A percentile compares a stretch with the other conserved stretches of the same genome.
Evolutionary conservation across 2,888 invertebrate species (phyloP).

Genomic region (Cephus sareptanus): DNA sequence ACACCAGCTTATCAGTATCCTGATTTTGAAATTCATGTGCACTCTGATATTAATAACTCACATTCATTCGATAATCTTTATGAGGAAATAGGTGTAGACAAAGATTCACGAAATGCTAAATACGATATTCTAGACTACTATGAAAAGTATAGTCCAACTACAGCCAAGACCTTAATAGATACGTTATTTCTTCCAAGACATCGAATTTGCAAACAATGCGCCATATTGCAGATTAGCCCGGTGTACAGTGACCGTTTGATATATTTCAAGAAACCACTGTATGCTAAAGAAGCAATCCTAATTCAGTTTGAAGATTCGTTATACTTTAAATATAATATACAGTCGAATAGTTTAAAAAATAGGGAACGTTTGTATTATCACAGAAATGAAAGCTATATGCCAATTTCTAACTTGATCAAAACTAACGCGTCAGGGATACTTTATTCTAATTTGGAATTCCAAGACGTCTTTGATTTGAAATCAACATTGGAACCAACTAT

Average conservation of each 20-base stretch:
- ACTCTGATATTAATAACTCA: constrained; percentile 8
- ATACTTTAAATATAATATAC: constrained; percentile 11
- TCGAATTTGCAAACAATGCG: constrained; percentile 47
- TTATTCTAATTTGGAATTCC: constrained; percentile 27
- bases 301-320: constrained; percentile 36
- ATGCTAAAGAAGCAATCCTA: constrained; percentile 44
- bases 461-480: constrained; percentile 43
- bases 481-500: constrained; percentile 40
- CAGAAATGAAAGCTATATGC: constrained; percentile 45
- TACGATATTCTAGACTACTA: constrained; percentile 43
- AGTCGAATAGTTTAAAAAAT: background rate
- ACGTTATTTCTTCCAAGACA: constrained; percentile 26
- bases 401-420: constrained; percentile 46
- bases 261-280: constrained; percentile 42
- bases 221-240: constrained; percentile 41
- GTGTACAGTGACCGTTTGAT: constrained; percentile 57
- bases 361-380: background rate
- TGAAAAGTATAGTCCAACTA: constrained; percentile 34
- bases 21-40: constrained; percentile 16
- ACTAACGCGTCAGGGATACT: constrained; percentile 49
- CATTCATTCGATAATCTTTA: constrained; percentile 40
- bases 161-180: constrained; percentile 31
- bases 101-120: constrained; percentile 21
- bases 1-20: background rate
- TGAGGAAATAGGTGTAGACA: constrained; percentile 40